Conservation (phyloP, 1,140 invertebrate genomes). For the Drosophila nigrodunni region DNA sequence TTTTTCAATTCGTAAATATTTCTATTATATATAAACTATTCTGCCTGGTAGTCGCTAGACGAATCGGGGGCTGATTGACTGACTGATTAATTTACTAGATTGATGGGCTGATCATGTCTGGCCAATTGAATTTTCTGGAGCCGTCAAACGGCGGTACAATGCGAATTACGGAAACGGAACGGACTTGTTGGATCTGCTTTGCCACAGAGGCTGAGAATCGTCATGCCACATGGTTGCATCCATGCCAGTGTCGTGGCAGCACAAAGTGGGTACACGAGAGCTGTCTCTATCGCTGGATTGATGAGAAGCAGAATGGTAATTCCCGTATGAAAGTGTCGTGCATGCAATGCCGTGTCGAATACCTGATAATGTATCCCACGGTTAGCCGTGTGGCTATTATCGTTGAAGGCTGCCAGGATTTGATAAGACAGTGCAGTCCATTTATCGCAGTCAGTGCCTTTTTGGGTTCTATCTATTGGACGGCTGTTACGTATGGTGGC, state of each 20-base stretch:
- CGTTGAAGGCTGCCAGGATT: constrained; percentile 92
- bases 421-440: constrained; percentile 95
- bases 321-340: constrained; percentile 93
- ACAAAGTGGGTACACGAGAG: constrained; percentile 98
- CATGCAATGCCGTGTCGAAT: constrained; percentile 97
- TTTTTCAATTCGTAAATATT: not conserved
- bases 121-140: not conserved
- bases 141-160: not conserved
- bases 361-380: constrained; percentile 96
- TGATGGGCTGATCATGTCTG: not conserved
- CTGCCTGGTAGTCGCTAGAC: not conserved
- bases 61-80: constrained; percentile 2
- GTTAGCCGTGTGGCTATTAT: constrained; percentile 92
- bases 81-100: not conserved
- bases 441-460: constrained; percentile 96
- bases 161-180: constrained; percentile 23
- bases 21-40: not conserved
- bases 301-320: constrained; percentile 98
- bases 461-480: constrained; percentile 97
- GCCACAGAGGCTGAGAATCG: constrained; percentile 96
- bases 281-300: constrained; percentile 98
- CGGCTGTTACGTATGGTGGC: constrained; percentile 97
- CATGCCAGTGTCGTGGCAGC: constrained; percentile 96
- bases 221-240: constrained; percentile 96
- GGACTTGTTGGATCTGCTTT: constrained; percentile 98